A percentile compares a stretch with the other conserved stretches of the same genome.
Evolutionary conservation across 2,113 vertebrate species (phyloP).

Genomic region (Psophia crepitans): DNA sequence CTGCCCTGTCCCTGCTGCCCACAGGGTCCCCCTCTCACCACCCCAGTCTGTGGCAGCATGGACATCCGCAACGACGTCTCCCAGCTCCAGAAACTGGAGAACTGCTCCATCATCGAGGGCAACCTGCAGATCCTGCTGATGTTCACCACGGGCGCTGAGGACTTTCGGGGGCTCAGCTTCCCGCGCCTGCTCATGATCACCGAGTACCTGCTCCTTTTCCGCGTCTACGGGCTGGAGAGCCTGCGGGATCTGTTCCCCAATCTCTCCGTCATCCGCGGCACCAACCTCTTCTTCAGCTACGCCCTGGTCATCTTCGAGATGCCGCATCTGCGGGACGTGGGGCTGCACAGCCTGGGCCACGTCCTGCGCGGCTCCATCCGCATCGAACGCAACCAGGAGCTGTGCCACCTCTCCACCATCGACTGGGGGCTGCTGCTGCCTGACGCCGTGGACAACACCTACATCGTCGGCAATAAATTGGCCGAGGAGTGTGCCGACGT

Average conservation of each 20-base stretch:
- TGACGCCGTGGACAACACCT: constrained; percentile 44
- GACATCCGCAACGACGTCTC: constrained; percentile 78
- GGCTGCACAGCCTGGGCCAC: constrained; percentile 70
- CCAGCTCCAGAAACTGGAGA: constrained; percentile 77
- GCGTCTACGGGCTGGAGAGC: constrained; percentile 80
- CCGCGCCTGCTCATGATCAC: constrained; percentile 80
- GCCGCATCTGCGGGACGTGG: constrained; percentile 78
- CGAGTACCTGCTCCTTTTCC: constrained; percentile 80
- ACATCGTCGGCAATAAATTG: constrained; percentile 77
- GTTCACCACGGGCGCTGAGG: constrained; percentile 75
- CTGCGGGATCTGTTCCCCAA: constrained; percentile 81
- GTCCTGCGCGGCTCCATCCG: constrained; percentile 73
- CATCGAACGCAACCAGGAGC: constrained; percentile 81
- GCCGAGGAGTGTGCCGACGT: constrained; percentile 75
- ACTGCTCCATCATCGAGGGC: constrained; percentile 81
- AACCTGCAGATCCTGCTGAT: constrained; percentile 82
- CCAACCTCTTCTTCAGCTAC: constrained; percentile 79
- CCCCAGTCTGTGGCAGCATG: constrained; percentile 80
- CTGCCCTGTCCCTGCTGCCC: too few relatives aligned
- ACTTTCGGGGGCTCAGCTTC: constrained; percentile 77
- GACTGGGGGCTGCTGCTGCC: constrained; percentile 80
- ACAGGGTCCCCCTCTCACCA: not conserved
- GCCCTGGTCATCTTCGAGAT: constrained; percentile 82
- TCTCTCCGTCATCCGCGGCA: constrained; percentile 76
- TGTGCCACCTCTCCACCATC: constrained; percentile 81